Percentiles rank a stretch among this genome's conserved stretches.
These are phyloP conservation scores for Cantharis flavilabris DNA, from an alignment of 2,888 invertebrate genomes.

Conservation along the genomic window DNA sequence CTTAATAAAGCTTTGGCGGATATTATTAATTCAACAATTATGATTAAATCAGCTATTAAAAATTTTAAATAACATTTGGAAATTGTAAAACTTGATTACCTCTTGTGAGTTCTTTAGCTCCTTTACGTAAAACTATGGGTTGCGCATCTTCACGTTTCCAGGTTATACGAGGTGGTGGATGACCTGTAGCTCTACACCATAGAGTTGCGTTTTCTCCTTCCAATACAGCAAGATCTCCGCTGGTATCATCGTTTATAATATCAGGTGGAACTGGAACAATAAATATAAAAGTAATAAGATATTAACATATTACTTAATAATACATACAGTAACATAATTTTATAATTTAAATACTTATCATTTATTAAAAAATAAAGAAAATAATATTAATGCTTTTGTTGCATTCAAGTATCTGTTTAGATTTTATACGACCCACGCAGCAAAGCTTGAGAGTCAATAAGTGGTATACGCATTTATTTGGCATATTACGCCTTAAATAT, in stretches of 20 bases:
- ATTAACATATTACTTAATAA: not conserved
- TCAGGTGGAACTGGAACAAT: conserved; percentile 72
- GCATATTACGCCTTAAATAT: not conserved
- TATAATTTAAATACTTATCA: too few species aligned
- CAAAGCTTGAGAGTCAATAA: not conserved
- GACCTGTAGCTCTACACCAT: conserved; percentile 73
- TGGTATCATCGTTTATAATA: conserved; percentile 76
- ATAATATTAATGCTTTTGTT: too few species aligned
- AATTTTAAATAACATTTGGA: conserved; percentile 13
- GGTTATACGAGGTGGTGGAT: conserved; percentile 68
- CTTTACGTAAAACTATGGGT: conserved; percentile 55
- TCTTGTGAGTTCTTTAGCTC: conserved; percentile 54
- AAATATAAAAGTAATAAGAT: not conserved
- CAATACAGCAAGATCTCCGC: conserved; percentile 72
- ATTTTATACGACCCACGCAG: not conserved
- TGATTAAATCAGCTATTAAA: not conserved
- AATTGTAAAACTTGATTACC: conserved; percentile 43
- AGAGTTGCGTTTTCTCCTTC: conserved; percentile 78
- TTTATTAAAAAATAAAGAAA: too few species aligned
- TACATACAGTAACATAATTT: too few species aligned
- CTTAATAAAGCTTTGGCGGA: not conserved
- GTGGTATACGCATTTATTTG: not conserved
- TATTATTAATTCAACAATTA: not conserved
- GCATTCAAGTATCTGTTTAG: too few species aligned
- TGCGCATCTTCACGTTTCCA: conserved; percentile 66